phyloP scores from a whole-genome alignment of 1,140 invertebrate genomes.

The Plectus sambesii region DNA sequence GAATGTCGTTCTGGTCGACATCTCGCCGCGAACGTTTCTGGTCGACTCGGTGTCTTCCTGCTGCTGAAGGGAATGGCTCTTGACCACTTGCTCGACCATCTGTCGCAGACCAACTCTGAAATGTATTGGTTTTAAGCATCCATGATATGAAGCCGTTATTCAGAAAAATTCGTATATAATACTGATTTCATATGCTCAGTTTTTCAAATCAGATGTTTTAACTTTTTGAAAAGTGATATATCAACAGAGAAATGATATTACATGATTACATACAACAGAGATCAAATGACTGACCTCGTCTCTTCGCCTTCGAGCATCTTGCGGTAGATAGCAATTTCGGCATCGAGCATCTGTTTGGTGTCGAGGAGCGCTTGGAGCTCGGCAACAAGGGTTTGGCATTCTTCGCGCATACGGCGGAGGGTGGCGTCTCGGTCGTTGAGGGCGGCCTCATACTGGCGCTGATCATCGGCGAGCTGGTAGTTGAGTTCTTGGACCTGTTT shows the following conservation, averaged over 20 bases:
- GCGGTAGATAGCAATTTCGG: constrained; percentile 45
- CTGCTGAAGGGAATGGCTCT: constrained; percentile 45
- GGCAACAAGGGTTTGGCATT: constrained; percentile 43
- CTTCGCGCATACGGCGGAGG: constrained; percentile 43
- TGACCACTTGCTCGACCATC: constrained; percentile 46
- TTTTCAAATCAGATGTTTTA: too few species aligned
- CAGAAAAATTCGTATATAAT: too few species aligned
- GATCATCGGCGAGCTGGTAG: constrained; percentile 45
- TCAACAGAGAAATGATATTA: too few species aligned
- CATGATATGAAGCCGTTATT: too few species aligned
- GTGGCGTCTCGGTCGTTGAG: constrained; percentile 44
- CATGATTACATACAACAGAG: too few species aligned
- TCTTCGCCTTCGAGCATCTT: constrained; percentile 45
- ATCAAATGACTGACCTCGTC: constrained; percentile 24
- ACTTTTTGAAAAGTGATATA: too few species aligned
- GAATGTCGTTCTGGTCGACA: constrained; percentile 52
- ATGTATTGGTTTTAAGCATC: too few species aligned
- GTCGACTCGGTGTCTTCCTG: constrained; percentile 46
- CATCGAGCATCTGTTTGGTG: constrained; percentile 48
- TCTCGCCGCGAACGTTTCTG: constrained; percentile 48
- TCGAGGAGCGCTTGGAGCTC: constrained; percentile 49
- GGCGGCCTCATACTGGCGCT: constrained; percentile 45
- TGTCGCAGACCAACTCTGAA: constrained; percentile 41
- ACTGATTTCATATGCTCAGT: too few species aligned
- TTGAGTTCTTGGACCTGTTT: constrained; percentile 49